Evolutionary conservation across 35 echinoderm and acorn worm genomes (phyloP), one percentile per base, ranked within the genome.

Genomic region (Apostichopus parvimensis): DNA sequence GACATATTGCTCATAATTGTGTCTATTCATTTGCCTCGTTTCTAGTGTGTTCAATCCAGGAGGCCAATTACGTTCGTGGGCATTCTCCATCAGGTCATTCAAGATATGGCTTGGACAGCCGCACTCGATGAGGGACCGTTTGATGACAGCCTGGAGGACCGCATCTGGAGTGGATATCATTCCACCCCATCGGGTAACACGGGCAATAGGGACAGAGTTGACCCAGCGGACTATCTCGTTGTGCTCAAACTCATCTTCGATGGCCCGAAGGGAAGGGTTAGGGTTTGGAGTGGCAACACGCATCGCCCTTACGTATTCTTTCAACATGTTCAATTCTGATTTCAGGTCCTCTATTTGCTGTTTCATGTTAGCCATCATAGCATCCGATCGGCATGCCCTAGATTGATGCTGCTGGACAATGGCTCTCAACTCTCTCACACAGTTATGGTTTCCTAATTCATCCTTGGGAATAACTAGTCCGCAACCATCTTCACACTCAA

Each of bases 101-200:
- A 96, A 90, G 54, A 99, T 94, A 57, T 99, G 97, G 18, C 91
- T 85, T 78, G 97, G 97, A 57, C 94, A 94, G 60, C 95, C 95
- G 25, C 95, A 96, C 72, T 99, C 97, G 0, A 96, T 89, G n/a
- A 99, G 83, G 7, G 97, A 96, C 14, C 97, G 97, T 54, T 99
- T 99, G 87, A 99, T 99, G 60, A 99, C 97, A 8, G 97, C 95
- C 75, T 99, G 97, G 9, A 99, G 83, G 7, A 99, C 97, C 12
- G 93, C 97, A 77, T 99, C 97, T 62, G 97, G 97, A 2, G 97
- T 99, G 28, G 97, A 99, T 18, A 99, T 99, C 97, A 99, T 99
- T 11, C 97, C 97, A 53, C 97, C 97, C 97, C 97, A 99, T 5
- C 97, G 86, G 8, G 97, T 99, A 78, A 99, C 97, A 11, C 93